Base-by-base conservation (phyloP, 2,113 vertebrate genomes). In the Parus major region DNA sequence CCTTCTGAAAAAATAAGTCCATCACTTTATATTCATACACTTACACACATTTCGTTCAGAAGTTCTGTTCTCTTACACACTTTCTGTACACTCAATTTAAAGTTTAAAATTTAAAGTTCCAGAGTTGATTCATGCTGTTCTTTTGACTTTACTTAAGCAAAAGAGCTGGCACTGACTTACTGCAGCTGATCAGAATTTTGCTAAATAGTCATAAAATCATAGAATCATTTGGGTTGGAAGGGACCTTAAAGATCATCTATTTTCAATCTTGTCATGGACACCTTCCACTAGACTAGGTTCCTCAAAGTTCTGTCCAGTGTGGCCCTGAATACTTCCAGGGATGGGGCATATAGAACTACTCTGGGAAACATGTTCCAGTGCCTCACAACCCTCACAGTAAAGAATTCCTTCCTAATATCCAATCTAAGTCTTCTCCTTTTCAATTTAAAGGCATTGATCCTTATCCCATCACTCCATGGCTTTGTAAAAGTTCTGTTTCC, bases 101-200 rank as follows among this genome's bases (percentile, higher is more conserved):
- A 79, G 33, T 91, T 86, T 39, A 39, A 39, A 56, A 64, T 79
- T 88, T 71, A 68, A 93, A 79, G 33, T 91, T 85, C 29, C 9
- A 18, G 35, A 64, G 7, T 92, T 92, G 50, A 80, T 89, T 94
- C 72, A 53, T 65, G 19, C 52, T 80, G 20, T 44, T 92, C 29
- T 69, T 52, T 55, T 65, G 52, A 87, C 49, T 92, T 95, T 87
- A 61, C 50, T 93, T 39, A 77, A 57, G 82, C 27, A 4, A 93
- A 88, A 89, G 23, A 66, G 5, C 50, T 89, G 56, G 29, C 60
- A 91, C 56, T 86, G 61, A 83, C 24, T 50, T 77, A 35, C 44
- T 70, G 31, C 25, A 94, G 28, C 80, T 75, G 84, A 90, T 95
- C 56, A 94, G 71, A 93, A 80, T 93, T 66, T 87, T 42, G 59